These are phyloP conservation scores for Glossophaga mutica DNA, from an alignment of 2,797 vertebrate genomes.

Conservation along the genomic window DNA sequence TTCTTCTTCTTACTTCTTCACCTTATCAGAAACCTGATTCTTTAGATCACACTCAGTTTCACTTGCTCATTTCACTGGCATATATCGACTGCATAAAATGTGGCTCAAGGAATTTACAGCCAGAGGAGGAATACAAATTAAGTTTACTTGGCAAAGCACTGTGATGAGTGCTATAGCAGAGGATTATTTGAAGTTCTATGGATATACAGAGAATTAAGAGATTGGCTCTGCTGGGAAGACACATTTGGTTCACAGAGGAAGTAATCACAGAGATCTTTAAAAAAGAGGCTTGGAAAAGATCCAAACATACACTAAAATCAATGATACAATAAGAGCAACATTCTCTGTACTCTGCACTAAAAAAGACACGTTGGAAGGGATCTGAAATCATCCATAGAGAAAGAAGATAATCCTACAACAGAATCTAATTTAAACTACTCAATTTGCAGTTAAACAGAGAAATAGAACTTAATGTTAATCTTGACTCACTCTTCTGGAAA, in stretches of 20 bases:
- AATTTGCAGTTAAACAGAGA: not conserved
- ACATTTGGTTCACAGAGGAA: not conserved
- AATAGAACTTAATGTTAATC: not conserved
- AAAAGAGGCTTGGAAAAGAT: not conserved
- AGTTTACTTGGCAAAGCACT: not conserved
- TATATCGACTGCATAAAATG: not conserved
- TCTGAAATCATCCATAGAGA: not conserved
- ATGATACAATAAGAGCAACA: not conserved
- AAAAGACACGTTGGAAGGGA: not conserved
- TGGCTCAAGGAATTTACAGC: not conserved
- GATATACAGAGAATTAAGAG: not conserved
- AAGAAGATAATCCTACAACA: not conserved
- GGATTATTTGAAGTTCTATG: not conserved
- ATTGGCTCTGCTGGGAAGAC: not conserved
- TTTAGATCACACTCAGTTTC: not conserved
- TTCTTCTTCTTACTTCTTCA: not conserved
- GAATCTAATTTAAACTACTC: not conserved
- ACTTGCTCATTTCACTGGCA: not conserved
- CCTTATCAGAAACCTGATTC: not conserved
- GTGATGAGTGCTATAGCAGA: not conserved
- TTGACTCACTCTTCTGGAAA: not conserved
- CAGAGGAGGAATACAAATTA: not conserved
- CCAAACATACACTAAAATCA: not conserved
- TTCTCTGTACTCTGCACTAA: not conserved
- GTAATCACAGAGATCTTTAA: not conserved